phyloP scores from a whole-genome alignment of 1,140 invertebrate species.

The Papilio glaucus region DNA sequence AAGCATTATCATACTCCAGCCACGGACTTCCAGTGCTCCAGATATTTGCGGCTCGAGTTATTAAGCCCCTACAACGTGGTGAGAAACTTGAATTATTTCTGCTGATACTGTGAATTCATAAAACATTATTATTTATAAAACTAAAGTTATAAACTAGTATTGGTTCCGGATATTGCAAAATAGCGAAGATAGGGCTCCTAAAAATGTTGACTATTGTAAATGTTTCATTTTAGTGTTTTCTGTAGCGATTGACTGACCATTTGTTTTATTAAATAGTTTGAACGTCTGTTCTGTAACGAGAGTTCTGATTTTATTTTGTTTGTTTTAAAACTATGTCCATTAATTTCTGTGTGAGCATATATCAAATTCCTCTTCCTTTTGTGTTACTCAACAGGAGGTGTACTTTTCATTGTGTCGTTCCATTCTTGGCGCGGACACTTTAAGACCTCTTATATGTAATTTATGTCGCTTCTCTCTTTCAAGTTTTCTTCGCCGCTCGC shows the following conservation, averaged over 20 bases:
- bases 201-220: too few relatives aligned
- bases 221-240: too few relatives aligned
- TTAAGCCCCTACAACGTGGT: neutral
- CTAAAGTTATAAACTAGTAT: neutral
- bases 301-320: neutral
- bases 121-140: too few relatives aligned
- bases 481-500: neutral
- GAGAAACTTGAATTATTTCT: too few relatives aligned
- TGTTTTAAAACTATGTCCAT: neutral
- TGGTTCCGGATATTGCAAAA: neutral
- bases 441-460: slow-evolving; percentile 16
- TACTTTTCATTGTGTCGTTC: neutral
- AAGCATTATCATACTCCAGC: neutral
- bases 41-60: neutral
- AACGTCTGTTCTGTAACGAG: neutral
- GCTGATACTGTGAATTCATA: too few relatives aligned
- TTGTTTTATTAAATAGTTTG: too few relatives aligned
- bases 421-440: slow-evolving; percentile 3
- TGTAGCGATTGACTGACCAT: too few relatives aligned
- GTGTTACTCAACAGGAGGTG: neutral
- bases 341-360: neutral
- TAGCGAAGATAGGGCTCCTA: too few relatives aligned
- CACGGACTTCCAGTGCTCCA: neutral
- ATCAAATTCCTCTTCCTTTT: slow-evolving; percentile 5
- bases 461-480: neutral